These are phyloP conservation scores for Drosophila equinoxialis DNA, from an alignment of 1,140 invertebrate species.

Conservation along the genomic window DNA sequence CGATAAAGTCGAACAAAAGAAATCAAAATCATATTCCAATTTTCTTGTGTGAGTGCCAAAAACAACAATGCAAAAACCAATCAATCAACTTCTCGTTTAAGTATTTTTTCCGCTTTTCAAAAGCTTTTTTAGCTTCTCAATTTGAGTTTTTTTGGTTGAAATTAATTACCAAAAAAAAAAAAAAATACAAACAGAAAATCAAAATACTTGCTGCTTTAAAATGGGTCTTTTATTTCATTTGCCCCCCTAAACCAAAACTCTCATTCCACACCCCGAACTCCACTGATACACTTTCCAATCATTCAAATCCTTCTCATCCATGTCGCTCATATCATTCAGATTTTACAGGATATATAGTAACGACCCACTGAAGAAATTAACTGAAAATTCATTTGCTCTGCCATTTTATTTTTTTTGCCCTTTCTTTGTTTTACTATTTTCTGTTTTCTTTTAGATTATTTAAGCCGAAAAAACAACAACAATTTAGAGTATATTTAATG, in stretches of 20 bases:
- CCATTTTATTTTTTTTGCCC: slow-evolving; percentile 59
- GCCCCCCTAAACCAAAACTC: not conserved
- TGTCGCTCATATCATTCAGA: slow-evolving; percentile 5
- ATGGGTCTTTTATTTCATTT: slow-evolving; percentile 62
- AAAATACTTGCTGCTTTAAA: slow-evolving; percentile 74
- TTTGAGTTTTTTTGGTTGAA: slow-evolving; percentile 15
- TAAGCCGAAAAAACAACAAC: slow-evolving; percentile 38
- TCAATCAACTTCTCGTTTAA: not conserved
- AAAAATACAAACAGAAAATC: not conserved
- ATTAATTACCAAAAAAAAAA: not conserved
- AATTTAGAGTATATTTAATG: slow-evolving; percentile 5
- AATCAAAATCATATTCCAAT: slow-evolving; percentile 38
- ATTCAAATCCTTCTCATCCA: too few species aligned
- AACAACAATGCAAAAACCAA: not conserved
- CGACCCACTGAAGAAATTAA: slow-evolving; percentile 28
- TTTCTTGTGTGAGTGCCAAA: slow-evolving; percentile 35
- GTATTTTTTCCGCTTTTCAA: slow-evolving; percentile 41
- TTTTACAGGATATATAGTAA: slow-evolving; percentile 22
- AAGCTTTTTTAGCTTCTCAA: slow-evolving; percentile 63
- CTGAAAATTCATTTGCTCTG: slow-evolving; percentile 61
- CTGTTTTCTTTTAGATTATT: slow-evolving; percentile 44
- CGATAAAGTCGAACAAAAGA: slow-evolving; percentile 48
- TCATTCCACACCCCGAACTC: not conserved
- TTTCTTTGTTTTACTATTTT: slow-evolving; percentile 31
- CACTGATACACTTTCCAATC: too few species aligned